Percentiles rank a stretch among this genome's conserved stretches.
Conservation (phyloP, 2,113 vertebrate species). For the Oncorhynchus clarkii region DNA sequence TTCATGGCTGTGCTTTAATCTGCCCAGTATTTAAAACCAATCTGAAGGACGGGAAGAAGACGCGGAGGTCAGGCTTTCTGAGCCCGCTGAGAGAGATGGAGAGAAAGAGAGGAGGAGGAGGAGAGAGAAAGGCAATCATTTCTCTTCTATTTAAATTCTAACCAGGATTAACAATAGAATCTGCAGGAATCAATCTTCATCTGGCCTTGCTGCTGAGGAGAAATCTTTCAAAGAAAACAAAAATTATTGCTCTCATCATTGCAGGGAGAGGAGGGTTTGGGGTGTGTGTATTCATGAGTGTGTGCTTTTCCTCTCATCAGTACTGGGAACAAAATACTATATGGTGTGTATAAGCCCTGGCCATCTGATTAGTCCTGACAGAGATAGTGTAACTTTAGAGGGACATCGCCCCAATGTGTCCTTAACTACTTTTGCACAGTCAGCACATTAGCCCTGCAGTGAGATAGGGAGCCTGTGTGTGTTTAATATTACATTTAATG, state of each 20-base stretch:
- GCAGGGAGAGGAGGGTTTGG: background rate
- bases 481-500: too few species aligned
- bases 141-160: conserved; percentile 68
- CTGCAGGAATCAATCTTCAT: conserved; percentile 66
- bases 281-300: too few species aligned
- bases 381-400: too few species aligned
- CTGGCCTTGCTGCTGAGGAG: conserved; percentile 35
- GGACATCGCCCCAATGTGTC: too few species aligned
- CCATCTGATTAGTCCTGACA: too few species aligned
- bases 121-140: conserved; percentile 56
- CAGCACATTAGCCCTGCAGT: too few species aligned
- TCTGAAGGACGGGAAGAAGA: conserved; percentile 69
- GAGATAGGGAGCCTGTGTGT: too few species aligned
- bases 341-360: too few species aligned
- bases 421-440: too few species aligned
- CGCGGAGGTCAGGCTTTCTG: conserved; percentile 72
- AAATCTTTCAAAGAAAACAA: conserved; percentile 50
- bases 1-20: conserved; percentile 78
- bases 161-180: conserved; percentile 71
- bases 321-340: too few species aligned
- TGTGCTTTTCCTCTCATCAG: too few species aligned
- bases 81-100: conserved; percentile 34
- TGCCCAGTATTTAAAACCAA: conserved; percentile 78
- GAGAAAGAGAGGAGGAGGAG: conserved; percentile 13
- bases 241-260: conserved; percentile 13